phyloP scores from a whole-genome alignment of 2,888 invertebrate species.

The Hipparchia sbordonii region DNA sequence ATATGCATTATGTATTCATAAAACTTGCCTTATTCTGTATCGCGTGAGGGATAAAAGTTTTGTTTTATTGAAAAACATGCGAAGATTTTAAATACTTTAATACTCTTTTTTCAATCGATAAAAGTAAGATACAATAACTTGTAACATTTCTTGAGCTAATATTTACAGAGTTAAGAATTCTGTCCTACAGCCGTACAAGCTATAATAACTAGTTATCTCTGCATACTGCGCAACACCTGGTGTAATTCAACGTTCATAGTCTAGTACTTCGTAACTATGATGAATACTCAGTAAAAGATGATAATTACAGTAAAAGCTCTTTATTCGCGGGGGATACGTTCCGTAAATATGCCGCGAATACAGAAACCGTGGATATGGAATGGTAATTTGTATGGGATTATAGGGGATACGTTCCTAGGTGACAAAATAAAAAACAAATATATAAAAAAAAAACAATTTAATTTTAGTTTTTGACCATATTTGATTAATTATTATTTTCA shows the following conservation, averaged over 20 bases:
- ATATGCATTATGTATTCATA: slow-evolving; percentile 67
- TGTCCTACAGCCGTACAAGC: slow-evolving; percentile 13
- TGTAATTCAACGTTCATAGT: slow-evolving; percentile 33
- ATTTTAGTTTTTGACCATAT: too few species aligned
- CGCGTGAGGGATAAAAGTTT: slow-evolving; percentile 23
- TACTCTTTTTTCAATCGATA: not conserved
- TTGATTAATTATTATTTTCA: too few species aligned
- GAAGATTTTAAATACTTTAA: not conserved
- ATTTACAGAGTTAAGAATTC: not conserved
- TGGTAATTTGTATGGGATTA: too few species aligned
- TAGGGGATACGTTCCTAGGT: too few species aligned
- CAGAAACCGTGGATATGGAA: too few species aligned
- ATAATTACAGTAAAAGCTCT: too few species aligned
- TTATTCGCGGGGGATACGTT: too few species aligned
- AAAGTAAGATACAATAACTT: not conserved
- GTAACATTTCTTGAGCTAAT: not conserved
- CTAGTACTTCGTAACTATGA: not conserved
- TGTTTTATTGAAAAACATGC: slow-evolving; percentile 17
- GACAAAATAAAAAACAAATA: too few species aligned
- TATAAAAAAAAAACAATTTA: too few species aligned
- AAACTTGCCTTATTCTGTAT: slow-evolving; percentile 45
- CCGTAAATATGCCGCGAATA: too few species aligned
- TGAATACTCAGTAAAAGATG: slow-evolving; percentile 14
- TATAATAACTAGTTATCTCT: slow-evolving; percentile 34
- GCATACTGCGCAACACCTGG: slow-evolving; percentile 51